Evolutionary conservation across 2,797 vertebrate genomes (phyloP).

Genomic region (Ctenopoma kingsleyae): DNA sequence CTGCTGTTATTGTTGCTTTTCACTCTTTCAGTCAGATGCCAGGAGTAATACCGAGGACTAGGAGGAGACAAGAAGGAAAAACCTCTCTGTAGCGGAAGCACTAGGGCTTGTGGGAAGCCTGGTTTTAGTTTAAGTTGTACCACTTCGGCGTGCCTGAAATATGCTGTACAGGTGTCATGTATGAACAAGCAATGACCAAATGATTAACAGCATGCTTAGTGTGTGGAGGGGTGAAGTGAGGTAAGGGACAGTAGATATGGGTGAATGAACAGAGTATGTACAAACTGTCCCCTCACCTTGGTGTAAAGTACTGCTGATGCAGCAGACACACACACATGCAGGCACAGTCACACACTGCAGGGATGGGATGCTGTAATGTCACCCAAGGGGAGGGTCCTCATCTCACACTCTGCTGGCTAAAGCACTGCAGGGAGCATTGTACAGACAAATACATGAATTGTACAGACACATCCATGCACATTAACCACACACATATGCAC

Average conservation of each 20-base stretch:
- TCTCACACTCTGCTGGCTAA: conserved; percentile 59
- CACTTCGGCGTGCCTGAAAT: neutral
- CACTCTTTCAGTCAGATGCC: conserved; percentile 16
- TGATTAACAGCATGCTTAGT: conserved; percentile 3
- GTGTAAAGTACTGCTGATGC: conserved; percentile 63
- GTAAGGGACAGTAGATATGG: conserved; percentile 17
- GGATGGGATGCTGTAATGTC: conserved; percentile 52
- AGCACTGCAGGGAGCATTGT: conserved; percentile 45
- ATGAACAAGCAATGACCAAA: neutral
- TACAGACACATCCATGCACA: conserved; percentile 8
- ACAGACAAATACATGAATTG: neutral
- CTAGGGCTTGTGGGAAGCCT: neutral
- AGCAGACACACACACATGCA: conserved; percentile 38
- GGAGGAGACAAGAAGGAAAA: conserved; percentile 27
- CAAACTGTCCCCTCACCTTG: conserved; percentile 37
- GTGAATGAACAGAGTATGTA: conserved; percentile 14
- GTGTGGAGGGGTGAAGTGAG: conserved; percentile 15
- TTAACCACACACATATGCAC: neutral
- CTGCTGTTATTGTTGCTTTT: conserved; percentile 21
- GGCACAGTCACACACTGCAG: conserved; percentile 45
- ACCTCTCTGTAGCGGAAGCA: conserved; percentile 12
- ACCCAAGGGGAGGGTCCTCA: conserved; percentile 57
- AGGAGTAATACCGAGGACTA: conserved; percentile 19
- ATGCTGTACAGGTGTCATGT: neutral
- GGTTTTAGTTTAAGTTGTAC: neutral